These are phyloP conservation scores for Salminus brasiliensis DNA, from an alignment of 2,113 vertebrate species.

Conservation along the genomic window DNA sequence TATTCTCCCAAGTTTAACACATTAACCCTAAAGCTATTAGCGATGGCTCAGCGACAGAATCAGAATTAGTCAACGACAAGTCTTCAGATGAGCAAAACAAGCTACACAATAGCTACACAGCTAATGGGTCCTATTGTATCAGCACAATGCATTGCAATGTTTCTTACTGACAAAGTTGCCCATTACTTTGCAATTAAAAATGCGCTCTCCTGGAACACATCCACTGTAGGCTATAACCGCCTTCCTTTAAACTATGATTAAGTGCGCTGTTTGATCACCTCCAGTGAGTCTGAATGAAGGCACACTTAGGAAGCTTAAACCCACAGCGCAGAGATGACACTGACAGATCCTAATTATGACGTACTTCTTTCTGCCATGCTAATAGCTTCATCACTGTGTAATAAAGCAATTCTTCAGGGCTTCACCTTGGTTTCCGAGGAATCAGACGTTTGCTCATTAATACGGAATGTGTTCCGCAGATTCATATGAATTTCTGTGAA, in stretches of 20 bases:
- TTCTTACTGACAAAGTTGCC: neutral
- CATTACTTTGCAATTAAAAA: slow-evolving; percentile 19
- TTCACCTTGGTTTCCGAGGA: slow-evolving; percentile 31
- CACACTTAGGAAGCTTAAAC: neutral
- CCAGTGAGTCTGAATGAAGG: slow-evolving; percentile 7
- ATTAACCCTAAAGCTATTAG: slow-evolving; percentile 8
- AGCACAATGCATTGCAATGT: neutral
- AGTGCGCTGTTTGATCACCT: slow-evolving; percentile 26
- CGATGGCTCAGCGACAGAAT: neutral
- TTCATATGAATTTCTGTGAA: slow-evolving; percentile 4
- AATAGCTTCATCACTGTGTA: slow-evolving; percentile 45
- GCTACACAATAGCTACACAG: neutral
- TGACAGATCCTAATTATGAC: slow-evolving; percentile 41
- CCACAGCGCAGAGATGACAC: slow-evolving; percentile 18
- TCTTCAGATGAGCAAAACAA: neutral
- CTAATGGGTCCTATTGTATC: neutral
- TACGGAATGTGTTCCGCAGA: neutral
- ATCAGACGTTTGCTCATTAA: slow-evolving; percentile 22
- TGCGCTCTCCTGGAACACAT: slow-evolving; percentile 3
- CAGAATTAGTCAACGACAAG: neutral
- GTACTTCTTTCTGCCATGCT: slow-evolving; percentile 29
- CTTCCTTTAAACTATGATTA: slow-evolving; percentile 3
- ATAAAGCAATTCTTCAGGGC: slow-evolving; percentile 37
- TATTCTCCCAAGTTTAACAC: neutral
- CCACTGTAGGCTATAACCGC: neutral